Evolutionary conservation across 2,888 invertebrate genomes (phyloP).

Genomic region (Venustoraphidia nigricollis): DNA sequence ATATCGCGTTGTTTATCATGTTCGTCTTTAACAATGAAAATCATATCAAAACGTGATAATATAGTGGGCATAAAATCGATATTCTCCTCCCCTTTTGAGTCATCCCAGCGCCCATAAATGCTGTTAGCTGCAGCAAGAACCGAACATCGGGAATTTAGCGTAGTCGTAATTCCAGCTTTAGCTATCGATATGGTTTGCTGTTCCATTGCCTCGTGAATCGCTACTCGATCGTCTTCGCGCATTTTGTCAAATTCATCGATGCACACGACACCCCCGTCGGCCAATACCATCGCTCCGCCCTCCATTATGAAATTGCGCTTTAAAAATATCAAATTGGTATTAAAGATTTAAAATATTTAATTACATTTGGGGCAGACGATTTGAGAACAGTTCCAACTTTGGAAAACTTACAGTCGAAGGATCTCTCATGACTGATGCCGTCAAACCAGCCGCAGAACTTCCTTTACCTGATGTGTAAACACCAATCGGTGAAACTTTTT

Average conservation of each 20-base stretch:
- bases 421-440: conserved; percentile 92
- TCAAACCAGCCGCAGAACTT: conserved; percentile 95
- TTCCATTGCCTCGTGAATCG: conserved; percentile 99
- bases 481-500: conserved; percentile 83
- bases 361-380: background rate
- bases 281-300: conserved; percentile 98
- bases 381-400: background rate
- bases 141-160: conserved; percentile 93
- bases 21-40: conserved; percentile 96
- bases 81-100: conserved; percentile 92
- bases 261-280: conserved; percentile 98
- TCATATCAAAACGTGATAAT: conserved; percentile 98
- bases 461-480: conserved; percentile 99
- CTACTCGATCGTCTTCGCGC: conserved; percentile 97
- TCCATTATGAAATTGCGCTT: conserved; percentile 94
- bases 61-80: conserved; percentile 99
- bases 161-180: conserved; percentile 98
- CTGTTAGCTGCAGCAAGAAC: conserved; percentile 99
- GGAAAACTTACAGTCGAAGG: conserved; percentile 60
- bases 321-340: conserved; percentile 13
- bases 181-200: conserved; percentile 99
- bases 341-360: background rate
- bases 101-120: conserved; percentile 97
- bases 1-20: conserved; percentile 80
- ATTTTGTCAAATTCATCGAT: conserved; percentile 99